phyloP scores from a whole-genome alignment of 2,797 vertebrate genomes.

The Siniperca obscura region DNA sequence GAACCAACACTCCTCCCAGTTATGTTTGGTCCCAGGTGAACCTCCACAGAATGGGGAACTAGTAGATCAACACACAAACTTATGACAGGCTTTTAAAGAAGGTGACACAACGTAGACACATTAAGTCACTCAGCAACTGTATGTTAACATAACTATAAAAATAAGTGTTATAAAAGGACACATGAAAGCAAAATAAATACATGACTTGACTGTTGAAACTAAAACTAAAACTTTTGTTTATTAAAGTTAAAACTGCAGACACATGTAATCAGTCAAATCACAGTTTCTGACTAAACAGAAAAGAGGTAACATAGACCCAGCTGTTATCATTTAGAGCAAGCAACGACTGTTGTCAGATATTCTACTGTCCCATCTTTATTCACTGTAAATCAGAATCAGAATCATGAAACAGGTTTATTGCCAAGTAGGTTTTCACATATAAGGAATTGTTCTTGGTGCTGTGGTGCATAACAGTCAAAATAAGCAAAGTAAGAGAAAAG shows the following conservation, averaged over 20 bases:
- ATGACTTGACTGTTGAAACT: neutral
- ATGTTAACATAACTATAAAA: constrained; percentile 2
- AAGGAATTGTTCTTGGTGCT: too few species aligned
- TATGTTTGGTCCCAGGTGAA: constrained; percentile 55
- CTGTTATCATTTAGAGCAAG: neutral
- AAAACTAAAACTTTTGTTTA: neutral
- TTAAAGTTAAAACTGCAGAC: neutral
- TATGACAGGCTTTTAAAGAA: constrained; percentile 10
- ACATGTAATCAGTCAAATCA: constrained; percentile 2
- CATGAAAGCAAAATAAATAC: constrained; percentile 5
- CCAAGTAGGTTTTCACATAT: too few species aligned
- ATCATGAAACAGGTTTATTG: too few species aligned
- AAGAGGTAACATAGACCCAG: too few species aligned
- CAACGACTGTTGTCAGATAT: too few species aligned
- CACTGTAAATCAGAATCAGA: too few species aligned
- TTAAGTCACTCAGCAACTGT: constrained; percentile 21
- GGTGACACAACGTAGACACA: constrained; percentile 8
- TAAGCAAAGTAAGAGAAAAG: too few species aligned
- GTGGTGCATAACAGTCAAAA: too few species aligned
- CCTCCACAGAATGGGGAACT: constrained; percentile 22
- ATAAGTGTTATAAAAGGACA: constrained; percentile 10
- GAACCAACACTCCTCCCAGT: constrained; percentile 48
- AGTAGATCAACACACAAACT: constrained; percentile 19
- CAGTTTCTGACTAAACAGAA: constrained; percentile 4
- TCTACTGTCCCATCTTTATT: too few species aligned